Evolutionary conservation across 1,140 invertebrate genomes (phyloP).

Genomic region (Brachionus plicatilis): DNA sequence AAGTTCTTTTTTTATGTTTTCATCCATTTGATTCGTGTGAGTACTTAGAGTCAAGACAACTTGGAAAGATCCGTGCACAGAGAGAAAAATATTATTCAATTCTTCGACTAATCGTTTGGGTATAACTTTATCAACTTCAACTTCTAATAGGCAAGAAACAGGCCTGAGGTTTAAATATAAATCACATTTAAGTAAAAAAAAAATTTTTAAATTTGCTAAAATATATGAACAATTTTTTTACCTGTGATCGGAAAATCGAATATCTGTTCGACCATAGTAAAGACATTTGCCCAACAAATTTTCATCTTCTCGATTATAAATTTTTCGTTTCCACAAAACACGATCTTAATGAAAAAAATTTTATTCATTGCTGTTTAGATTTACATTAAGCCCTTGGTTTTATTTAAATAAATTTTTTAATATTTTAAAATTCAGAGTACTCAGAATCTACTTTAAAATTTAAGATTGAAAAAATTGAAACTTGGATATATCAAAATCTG

Average conservation of each 20-base stretch:
- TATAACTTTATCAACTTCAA: constrained; percentile 20
- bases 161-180: background rate
- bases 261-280: constrained; percentile 35
- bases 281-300: background rate
- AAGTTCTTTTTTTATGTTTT: background rate
- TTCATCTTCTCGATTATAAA: background rate
- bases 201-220: background rate
- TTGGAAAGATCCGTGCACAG: constrained; percentile 23
- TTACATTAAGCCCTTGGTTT: too few species aligned
- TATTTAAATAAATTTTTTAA: background rate
- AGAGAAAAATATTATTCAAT: background rate
- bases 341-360: background rate
- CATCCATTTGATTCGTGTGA: constrained; percentile 25
- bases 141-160: constrained; percentile 6
- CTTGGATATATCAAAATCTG: too few species aligned
- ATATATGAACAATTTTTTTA: background rate
- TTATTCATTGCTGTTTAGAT: too few species aligned
- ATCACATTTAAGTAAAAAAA: background rate
- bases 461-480: too few species aligned
- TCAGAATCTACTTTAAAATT: too few species aligned
- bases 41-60: background rate
- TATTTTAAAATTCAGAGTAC: too few species aligned
- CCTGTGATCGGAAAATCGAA: constrained; percentile 37
- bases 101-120: background rate
- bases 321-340: constrained; percentile 20